Conservation (phyloP, 2,888 invertebrate genomes). For the Belgica antarctica region DNA sequence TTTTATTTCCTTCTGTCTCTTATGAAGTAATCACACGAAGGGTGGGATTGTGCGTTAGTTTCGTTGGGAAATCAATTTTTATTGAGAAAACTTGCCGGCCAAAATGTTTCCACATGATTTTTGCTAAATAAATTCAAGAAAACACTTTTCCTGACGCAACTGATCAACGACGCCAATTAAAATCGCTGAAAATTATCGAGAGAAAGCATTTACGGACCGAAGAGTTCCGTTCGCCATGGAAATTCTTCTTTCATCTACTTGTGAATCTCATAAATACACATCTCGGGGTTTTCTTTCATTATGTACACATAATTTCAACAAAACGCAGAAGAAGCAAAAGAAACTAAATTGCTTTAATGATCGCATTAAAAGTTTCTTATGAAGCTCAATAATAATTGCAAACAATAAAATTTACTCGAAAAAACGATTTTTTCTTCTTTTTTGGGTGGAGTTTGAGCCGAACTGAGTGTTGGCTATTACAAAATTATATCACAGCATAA, state of each 20-base stretch:
- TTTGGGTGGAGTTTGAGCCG: slow-evolving; percentile 39
- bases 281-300: slow-evolving; percentile 14
- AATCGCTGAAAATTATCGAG: background rate
- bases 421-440: too few relatives aligned
- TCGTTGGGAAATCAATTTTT: too few relatives aligned
- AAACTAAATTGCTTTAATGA: slow-evolving; percentile 44
- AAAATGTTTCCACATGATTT: too few relatives aligned
- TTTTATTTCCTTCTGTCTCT: slow-evolving; percentile 25
- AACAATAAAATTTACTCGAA: slow-evolving; percentile 43
- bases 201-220: background rate
- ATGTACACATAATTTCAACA: slow-evolving; percentile 2
- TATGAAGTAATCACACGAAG: background rate
- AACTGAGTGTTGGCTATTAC: slow-evolving; percentile 40
- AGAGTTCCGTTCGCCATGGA: background rate
- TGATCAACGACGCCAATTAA: too few relatives aligned
- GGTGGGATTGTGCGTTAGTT: too few relatives aligned
- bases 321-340: slow-evolving; percentile 23
- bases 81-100: too few relatives aligned
- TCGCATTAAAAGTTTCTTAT: slow-evolving; percentile 44
- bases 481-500: slow-evolving; percentile 31
- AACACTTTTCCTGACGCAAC: too few relatives aligned
- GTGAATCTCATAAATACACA: slow-evolving; percentile 4
- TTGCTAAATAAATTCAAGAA: too few relatives aligned
- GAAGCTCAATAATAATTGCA: slow-evolving; percentile 39
- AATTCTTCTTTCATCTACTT: background rate